Percentiles rank a stretch among this genome's conserved stretches.
Evolutionary conservation across 2,888 invertebrate genomes (phyloP).

Genomic region (Mamestra brassicae): DNA sequence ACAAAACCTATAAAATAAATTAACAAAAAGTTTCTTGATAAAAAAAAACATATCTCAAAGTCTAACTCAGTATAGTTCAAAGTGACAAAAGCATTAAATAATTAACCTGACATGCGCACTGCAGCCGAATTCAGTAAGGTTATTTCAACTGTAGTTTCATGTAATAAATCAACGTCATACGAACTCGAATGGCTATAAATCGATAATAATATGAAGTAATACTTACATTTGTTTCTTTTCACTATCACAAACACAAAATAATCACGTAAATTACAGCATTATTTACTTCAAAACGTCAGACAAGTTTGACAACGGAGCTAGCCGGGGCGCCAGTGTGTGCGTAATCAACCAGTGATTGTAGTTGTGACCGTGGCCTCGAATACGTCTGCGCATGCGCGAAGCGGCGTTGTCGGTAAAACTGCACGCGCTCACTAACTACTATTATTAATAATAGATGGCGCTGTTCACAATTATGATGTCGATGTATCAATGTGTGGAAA

Average conservation of each 20-base stretch:
- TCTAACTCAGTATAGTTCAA: slow-evolving; percentile 10
- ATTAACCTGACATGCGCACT: slow-evolving; percentile 70
- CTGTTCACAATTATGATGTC: slow-evolving; percentile 45
- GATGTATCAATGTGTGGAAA: slow-evolving; percentile 21
- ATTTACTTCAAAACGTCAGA: slow-evolving; percentile 76
- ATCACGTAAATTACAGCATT: slow-evolving; percentile 75
- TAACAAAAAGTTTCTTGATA: no score
- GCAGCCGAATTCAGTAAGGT: slow-evolving; percentile 62
- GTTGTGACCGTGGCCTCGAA: slow-evolving; percentile 86
- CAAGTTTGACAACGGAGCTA: slow-evolving; percentile 80
- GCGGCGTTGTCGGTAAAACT: slow-evolving; percentile 77
- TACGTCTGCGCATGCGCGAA: slow-evolving; percentile 82
- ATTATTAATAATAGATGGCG: slow-evolving; percentile 76
- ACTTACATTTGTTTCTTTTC: slow-evolving; percentile 77
- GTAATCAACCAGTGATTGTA: slow-evolving; percentile 73
- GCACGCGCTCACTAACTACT: slow-evolving; percentile 46
- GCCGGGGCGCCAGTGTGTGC: slow-evolving; percentile 77
- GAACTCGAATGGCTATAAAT: not conserved
- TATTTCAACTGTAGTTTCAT: slow-evolving; percentile 58
- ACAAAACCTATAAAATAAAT: not conserved
- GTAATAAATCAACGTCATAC: slow-evolving; percentile 29
- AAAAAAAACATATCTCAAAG: slow-evolving; percentile 77
- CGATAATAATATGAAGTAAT: slow-evolving; percentile 56
- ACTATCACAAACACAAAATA: slow-evolving; percentile 70
- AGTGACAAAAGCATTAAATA: slow-evolving; percentile 42